Base-by-base conservation (phyloP, 2,797 vertebrate species). In the Gephyroberyx darwinii region DNA sequence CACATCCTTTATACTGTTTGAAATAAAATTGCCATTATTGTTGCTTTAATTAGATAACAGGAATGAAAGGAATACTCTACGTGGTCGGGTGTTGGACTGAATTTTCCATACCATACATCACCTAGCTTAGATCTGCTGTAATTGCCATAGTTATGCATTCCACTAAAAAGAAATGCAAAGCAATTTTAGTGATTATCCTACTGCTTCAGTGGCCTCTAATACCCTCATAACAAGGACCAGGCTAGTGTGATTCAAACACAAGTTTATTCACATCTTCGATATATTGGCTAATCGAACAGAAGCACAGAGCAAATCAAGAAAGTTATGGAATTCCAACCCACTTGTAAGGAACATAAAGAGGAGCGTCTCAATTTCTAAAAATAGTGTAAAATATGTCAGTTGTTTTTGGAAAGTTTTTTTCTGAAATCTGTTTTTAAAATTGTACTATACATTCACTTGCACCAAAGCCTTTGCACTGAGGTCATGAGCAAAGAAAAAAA, bases 181-280 rank as follows among this genome's bases (percentile, higher is more conserved):
- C 43, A 35, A 6, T 35, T 45, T 45, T 4, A 22, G 17, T 56
- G 31, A 22, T 54, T 14, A 54, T 55, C 9, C 13, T 12, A 30
- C 13, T 2, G 16, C 6, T 17, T 30, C 20, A 53, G 1, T 41
- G 39, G 12, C 39, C 4, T 35, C 14, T 3, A 33, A 16, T 5
- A 31, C 26, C 26, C n/a, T 10, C 8, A 6, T 30, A 31, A 72
- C 3, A 47, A 58, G 12, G 62, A 48, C 8, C 17, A 48, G 10
- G 5, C 19, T 0, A 0, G 4, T 71, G 9, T 20, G 72, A 76
- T 57, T 72, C 39, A 88, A 90, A 91, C 85, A 90, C 69, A 51
- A 47, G 57, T 92, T 93, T 92, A 92, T 88, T 91, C 75, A 91
- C 81, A 86, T 82, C 57, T 78, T 81, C 22, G 65, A 77, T 75